Conservation (phyloP, 2,797 vertebrate genomes). For the Bradypus variegatus region DNA sequence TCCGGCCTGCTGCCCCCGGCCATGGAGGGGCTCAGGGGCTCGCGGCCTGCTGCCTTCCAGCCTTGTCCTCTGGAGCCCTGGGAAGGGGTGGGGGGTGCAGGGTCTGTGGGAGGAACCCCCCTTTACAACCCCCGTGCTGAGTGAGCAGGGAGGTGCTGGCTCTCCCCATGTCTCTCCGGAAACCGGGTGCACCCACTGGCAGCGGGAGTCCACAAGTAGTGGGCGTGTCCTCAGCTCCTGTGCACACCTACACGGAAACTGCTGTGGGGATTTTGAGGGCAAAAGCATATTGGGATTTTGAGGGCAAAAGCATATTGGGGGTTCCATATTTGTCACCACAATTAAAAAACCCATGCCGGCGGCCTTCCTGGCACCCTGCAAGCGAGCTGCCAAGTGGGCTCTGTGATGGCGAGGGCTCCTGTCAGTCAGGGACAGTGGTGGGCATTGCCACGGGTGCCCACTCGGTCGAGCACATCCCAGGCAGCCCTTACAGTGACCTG, state of each 20-base stretch:
- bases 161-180: no score
- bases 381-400: neutral
- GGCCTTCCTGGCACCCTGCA: neutral
- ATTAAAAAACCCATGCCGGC: neutral
- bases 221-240: neutral
- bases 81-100: no score
- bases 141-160: no score
- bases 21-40: no score
- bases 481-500: neutral
- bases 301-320: neutral
- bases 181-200: no score
- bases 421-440: no score
- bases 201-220: no score
- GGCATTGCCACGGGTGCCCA: neutral
- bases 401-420: neutral
- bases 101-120: no score
- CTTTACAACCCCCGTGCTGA: no score
- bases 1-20: neutral
- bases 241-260: neutral
- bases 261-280: neutral
- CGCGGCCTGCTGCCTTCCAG: no score
- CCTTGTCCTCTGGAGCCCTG: no score
- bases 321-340: no score
- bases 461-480: neutral
- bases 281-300: neutral